Conservation (phyloP, 2,888 invertebrate genomes). For the Halocaridina rubra region DNA sequence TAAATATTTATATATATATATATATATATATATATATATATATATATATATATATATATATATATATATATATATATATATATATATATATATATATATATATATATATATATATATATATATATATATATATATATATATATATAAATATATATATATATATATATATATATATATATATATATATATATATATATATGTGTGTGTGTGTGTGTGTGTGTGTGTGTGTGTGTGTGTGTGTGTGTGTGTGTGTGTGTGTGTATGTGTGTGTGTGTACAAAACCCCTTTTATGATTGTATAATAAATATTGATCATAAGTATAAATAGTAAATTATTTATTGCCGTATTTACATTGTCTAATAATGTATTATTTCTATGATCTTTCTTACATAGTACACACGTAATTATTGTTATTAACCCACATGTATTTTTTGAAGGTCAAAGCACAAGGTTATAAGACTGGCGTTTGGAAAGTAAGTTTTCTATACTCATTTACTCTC, state of each 20-base stretch:
- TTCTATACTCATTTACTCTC: no score
- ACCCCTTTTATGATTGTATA: no score
- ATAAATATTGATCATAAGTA: no score
- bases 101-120: neutral
- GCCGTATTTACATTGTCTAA: no score
- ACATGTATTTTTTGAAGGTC: no score
- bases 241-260: neutral
- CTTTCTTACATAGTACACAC: no score
- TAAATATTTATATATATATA: no score
- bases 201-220: conserved; percentile 2
- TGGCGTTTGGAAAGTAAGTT: no score
- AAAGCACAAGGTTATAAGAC: no score
- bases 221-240: conserved; percentile 7
- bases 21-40: neutral
- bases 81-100: neutral
- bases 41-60: conserved; percentile 1
- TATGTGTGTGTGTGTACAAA: neutral
- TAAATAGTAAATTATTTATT: no score
- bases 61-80: conserved; percentile 19
- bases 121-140: neutral
- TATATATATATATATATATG: neutral
- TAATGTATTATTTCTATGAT: no score
- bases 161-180: neutral
- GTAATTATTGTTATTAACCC: no score
- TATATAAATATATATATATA: neutral